Conservation (phyloP, 2,797 vertebrate genomes). For the Pseudochirops corinnae region DNA sequence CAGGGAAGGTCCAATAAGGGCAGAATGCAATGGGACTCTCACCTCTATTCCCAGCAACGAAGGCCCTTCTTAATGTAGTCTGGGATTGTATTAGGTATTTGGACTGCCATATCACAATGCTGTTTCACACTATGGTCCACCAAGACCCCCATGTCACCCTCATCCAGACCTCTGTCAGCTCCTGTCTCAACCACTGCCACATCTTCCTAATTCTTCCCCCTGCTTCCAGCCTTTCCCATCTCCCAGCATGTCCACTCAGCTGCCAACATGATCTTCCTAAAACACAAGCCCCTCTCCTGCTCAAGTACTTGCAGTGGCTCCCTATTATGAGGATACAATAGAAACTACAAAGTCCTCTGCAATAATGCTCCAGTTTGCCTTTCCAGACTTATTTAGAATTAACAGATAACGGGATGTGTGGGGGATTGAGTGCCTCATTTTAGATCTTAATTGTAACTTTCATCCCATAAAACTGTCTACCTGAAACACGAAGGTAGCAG, state of each 20-base stretch:
- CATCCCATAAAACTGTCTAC: slow-evolving; percentile 25
- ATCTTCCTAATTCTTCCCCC: neutral
- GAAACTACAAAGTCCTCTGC: neutral
- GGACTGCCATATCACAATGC: neutral
- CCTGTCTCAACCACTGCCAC: neutral
- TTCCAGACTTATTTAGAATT: neutral
- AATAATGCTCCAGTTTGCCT: neutral
- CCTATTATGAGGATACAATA: neutral
- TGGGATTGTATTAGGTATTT: neutral
- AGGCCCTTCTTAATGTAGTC: neutral
- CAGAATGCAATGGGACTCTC: neutral
- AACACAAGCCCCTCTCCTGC: neutral
- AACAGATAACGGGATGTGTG: neutral
- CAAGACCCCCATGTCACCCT: neutral
- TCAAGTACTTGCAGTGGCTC: neutral
- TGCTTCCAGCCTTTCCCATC: neutral
- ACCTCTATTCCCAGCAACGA: neutral
- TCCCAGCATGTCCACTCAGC: neutral
- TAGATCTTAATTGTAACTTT: neutral
- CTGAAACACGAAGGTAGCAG: neutral
- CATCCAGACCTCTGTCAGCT: neutral
- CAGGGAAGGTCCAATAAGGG: neutral
- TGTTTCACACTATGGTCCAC: neutral
- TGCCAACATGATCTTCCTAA: neutral
- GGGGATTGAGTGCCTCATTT: neutral